Percentiles rank a stretch among this genome's conserved stretches.
phyloP scores from a whole-genome alignment of 2,888 invertebrate species.

The Hydrotaea cyrtoneurina region DNA sequence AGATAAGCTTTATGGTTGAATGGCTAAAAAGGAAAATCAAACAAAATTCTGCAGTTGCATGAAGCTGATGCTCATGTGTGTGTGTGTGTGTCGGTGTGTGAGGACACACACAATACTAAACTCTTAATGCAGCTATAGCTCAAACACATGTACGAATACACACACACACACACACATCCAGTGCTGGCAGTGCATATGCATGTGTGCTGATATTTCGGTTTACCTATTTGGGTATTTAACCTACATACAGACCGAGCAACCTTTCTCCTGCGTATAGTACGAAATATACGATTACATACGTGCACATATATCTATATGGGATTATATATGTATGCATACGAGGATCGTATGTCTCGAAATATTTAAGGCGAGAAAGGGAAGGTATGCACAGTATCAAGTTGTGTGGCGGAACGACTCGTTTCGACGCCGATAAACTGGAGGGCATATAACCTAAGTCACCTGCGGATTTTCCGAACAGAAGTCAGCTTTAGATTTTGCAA shows the following conservation, averaged over 20 bases:
- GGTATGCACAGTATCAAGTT: too few relatives aligned
- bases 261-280: too few relatives aligned
- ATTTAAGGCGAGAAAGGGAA: not conserved
- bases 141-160: not conserved
- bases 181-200: not conserved
- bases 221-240: not conserved
- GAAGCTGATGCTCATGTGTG: not conserved
- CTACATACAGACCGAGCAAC: not conserved
- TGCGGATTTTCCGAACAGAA: too few relatives aligned
- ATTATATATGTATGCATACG: not conserved
- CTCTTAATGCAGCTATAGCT: not conserved
- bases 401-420: too few relatives aligned
- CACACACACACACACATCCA: not conserved
- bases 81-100: too few relatives aligned
- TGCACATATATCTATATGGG: not conserved
- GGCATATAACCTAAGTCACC: too few relatives aligned
- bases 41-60: constrained; percentile 41
- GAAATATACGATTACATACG: too few relatives aligned
- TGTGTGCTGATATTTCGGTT: not conserved
- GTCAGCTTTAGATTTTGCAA: too few relatives aligned
- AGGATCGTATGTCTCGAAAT: too few relatives aligned
- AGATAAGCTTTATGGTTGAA: constrained; percentile 65
- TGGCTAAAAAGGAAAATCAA: constrained; percentile 60
- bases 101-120: constrained; percentile 5
- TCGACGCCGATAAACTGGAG: too few relatives aligned